Base-by-base conservation (phyloP, 2,888 invertebrate genomes). In the Ephialtes manifestator region DNA sequence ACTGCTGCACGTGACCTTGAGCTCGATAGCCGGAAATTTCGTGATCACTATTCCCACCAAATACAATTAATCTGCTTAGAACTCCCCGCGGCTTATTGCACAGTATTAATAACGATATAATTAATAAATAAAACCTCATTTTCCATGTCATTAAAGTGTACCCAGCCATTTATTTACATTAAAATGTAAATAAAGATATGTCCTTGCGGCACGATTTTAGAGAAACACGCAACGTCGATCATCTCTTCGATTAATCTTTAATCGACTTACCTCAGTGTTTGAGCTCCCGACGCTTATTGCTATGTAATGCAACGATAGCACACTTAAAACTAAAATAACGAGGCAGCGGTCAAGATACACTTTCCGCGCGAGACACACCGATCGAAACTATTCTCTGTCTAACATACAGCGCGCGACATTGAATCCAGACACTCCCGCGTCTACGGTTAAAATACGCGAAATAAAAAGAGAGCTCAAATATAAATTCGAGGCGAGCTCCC, bases 291-390 rank as follows among this genome's bases (percentile, higher is more conserved):
- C 43, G 70, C 15, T 65, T 8, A 58, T 46, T 13, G 81, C 53
- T n/a, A 11, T n/a, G 43, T n/a, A 58, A 71, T 60, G 55, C 39
- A 31, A 60, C 46, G 70, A 83, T 20, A 84, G 51, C 60, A 68
- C 72, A 74, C 85, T 82, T 83, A 84, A 86, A 53, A 75, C 80
- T 79, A 86, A 51, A 76, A 86, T 74, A 76, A 85, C 74, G 53
- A 85, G 76, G 71, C 76, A 86, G 24, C 79, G 82, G 43, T 68
- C 24, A 18, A 71, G 60, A 86, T 85, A 55, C 85, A 86, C 85
- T 82, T 85, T 85, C 51, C 67, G 65, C 67, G 65, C 20, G 58
- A 7, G 55, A 43, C 58, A 55, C 10, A 4, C 65, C 70, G 75
- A 51, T 43, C 48, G 28, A 31, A 58, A 58, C 43, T 71, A 65